Conservation (phyloP, 2,797 vertebrate species). For the Pogonophryne albipinna region DNA sequence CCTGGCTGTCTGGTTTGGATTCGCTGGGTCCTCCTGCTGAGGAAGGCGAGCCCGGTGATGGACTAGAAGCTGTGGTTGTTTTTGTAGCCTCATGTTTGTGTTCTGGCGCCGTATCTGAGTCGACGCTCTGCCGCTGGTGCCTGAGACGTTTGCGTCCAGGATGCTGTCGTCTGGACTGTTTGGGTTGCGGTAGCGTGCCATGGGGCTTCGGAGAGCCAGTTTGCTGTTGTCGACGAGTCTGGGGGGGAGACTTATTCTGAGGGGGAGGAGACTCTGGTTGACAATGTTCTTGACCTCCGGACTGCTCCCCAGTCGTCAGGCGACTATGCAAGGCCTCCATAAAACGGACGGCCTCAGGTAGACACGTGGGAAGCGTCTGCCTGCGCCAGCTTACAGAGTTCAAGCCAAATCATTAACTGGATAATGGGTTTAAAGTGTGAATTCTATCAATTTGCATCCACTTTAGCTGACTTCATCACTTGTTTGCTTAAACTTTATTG, state of each 20-base stretch:
- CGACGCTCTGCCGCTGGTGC: constrained; percentile 81
- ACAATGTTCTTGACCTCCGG: constrained; percentile 79
- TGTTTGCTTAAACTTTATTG: constrained; percentile 28
- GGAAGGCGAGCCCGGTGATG: constrained; percentile 78
- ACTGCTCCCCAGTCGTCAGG: constrained; percentile 83
- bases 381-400: constrained; percentile 69
- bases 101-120: constrained; percentile 78
- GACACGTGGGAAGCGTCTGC: constrained; percentile 74
- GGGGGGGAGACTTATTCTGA: constrained; percentile 58
- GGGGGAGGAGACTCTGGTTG: constrained; percentile 72
- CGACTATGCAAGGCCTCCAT: constrained; percentile 84
- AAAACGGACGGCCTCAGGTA: constrained; percentile 80
- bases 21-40: constrained; percentile 69
- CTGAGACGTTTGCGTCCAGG: constrained; percentile 81
- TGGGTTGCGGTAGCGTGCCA: constrained; percentile 65
- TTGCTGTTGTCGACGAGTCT: constrained; percentile 58
- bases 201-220: constrained; percentile 61
- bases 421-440: constrained; percentile 25
- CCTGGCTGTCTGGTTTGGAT: constrained; percentile 80
- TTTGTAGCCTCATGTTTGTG: constrained; percentile 64
- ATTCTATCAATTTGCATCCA: constrained; percentile 31
- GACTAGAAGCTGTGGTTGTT: constrained; percentile 81
- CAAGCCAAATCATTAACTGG: constrained; percentile 69
- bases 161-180: constrained; percentile 73
- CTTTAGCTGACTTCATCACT: constrained; percentile 48